A percentile compares a stretch with the other conserved stretches of the same genome.
Conservation (phyloP, 2,113 vertebrate genomes). For the Columba livia region DNA sequence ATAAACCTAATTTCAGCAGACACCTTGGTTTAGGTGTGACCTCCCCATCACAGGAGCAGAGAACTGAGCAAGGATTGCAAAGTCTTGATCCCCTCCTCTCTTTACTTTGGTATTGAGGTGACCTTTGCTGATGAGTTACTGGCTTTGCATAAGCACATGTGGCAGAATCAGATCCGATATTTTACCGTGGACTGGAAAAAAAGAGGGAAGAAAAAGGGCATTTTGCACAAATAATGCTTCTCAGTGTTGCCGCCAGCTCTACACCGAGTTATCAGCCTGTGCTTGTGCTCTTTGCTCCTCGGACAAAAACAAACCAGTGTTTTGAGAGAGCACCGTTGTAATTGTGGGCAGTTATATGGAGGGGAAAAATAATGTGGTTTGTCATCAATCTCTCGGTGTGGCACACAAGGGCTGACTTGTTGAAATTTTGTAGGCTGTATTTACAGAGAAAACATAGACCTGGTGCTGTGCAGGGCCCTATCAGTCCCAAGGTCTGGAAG, state of each 20-base stretch:
- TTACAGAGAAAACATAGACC: slow-evolving; percentile 83
- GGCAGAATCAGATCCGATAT: neutral
- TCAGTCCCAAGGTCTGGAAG: slow-evolving; percentile 61
- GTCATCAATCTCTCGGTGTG: slow-evolving; percentile 77
- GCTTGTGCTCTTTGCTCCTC: neutral
- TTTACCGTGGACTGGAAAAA: neutral
- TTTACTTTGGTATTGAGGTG: neutral
- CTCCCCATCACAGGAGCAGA: neutral
- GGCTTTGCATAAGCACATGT: neutral
- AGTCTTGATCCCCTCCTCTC: neutral
- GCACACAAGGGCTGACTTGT: slow-evolving; percentile 80
- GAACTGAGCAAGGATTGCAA: neutral
- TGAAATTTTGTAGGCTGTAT: slow-evolving; percentile 79
- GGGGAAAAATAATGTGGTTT: slow-evolving; percentile 79
- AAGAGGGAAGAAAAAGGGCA: slow-evolving; percentile 33
- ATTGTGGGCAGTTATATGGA: slow-evolving; percentile 72
- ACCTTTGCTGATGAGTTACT: neutral
- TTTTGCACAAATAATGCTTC: slow-evolving; percentile 19
- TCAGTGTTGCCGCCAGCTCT: neutral
- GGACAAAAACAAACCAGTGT: slow-evolving; percentile 56
- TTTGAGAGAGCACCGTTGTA: slow-evolving; percentile 70
- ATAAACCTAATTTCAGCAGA: neutral
- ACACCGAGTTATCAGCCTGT: neutral
- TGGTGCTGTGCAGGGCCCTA: slow-evolving; percentile 66
- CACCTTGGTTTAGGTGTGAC: neutral